These are phyloP conservation scores for Enteromius anoplus DNA, from an alignment of 2,797 vertebrate genomes.

Conservation along the genomic window DNA sequence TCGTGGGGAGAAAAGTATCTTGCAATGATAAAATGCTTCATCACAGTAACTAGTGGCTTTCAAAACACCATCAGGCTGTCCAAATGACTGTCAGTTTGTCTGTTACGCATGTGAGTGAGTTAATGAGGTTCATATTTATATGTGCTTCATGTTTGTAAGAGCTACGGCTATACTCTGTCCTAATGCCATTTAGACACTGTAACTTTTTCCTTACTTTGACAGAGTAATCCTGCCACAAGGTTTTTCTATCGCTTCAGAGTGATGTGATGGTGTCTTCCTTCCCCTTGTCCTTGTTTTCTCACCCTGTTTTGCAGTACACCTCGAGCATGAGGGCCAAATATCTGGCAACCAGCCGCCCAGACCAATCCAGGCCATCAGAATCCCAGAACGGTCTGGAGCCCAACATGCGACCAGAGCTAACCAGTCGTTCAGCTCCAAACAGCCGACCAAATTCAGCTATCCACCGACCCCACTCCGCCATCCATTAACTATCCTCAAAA, in stretches of 20 bases:
- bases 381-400: slow-evolving; percentile 41
- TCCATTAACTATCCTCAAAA: slow-evolving; percentile 42
- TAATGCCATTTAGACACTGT: not conserved
- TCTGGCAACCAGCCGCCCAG: slow-evolving; percentile 93
- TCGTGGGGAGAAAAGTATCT: not conserved
- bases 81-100: slow-evolving; percentile 47
- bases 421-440: slow-evolving; percentile 77
- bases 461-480: slow-evolving; percentile 78
- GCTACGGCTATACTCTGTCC: slow-evolving; percentile 20
- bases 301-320: slow-evolving; percentile 86
- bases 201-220: not conserved
- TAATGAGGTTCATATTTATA: slow-evolving; percentile 42
- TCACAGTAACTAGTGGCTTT: slow-evolving; percentile 24
- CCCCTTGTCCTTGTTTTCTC: slow-evolving; percentile 56
- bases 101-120: slow-evolving; percentile 30
- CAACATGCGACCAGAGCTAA: slow-evolving; percentile 55
- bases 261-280: slow-evolving; percentile 33
- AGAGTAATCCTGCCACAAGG: not conserved
- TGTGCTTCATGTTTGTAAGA: slow-evolving; percentile 48
- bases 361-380: slow-evolving; percentile 74
- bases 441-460: slow-evolving; percentile 78
- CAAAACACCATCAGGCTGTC: slow-evolving; percentile 44
- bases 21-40: slow-evolving; percentile 30
- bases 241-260: not conserved
- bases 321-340: slow-evolving; percentile 99